A percentile compares a stretch with the other conserved stretches of the same genome.
Evolutionary conservation across 1,140 invertebrate species (phyloP).

Genomic region (Samia ricini): DNA sequence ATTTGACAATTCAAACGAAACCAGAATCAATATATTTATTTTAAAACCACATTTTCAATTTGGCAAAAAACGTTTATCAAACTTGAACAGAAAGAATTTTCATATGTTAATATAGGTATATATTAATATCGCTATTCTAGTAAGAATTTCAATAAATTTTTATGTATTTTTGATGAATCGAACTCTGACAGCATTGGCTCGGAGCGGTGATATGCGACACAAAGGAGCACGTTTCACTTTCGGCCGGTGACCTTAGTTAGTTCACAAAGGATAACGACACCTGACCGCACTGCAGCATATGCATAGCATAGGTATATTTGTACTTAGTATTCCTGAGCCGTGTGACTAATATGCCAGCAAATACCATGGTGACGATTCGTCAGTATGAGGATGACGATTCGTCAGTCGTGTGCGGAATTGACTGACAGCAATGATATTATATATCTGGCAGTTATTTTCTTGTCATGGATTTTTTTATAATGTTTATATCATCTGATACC

Average conservation of each 20-base stretch:
- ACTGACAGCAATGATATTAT: background rate
- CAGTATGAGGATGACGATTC: background rate
- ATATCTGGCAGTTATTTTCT: background rate
- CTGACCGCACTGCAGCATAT: conserved; percentile 21
- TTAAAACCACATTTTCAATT: no score
- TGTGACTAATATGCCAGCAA: conserved; percentile 3
- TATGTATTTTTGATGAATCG: conserved; percentile 2
- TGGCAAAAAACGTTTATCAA: no score
- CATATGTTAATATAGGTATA: background rate
- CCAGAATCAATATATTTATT: no score
- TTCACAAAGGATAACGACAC: conserved; percentile 42
- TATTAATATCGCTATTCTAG: background rate
- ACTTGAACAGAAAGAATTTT: no score
- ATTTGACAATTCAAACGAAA: no score
- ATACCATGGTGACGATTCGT: background rate
- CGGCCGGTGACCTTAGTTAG: conserved; percentile 47
- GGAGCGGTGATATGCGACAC: background rate
- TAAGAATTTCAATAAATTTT: background rate
- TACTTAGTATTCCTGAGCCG: conserved; percentile 32
- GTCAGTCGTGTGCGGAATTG: conserved; percentile 12
- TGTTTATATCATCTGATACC: no score
- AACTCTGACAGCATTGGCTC: background rate
- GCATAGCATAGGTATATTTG: no score
- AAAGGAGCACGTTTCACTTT: conserved; percentile 42
- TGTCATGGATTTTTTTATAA: background rate